These are phyloP conservation scores for Sisor rabdophorus DNA, from an alignment of 2,113 vertebrate species.

Conservation along the genomic window DNA sequence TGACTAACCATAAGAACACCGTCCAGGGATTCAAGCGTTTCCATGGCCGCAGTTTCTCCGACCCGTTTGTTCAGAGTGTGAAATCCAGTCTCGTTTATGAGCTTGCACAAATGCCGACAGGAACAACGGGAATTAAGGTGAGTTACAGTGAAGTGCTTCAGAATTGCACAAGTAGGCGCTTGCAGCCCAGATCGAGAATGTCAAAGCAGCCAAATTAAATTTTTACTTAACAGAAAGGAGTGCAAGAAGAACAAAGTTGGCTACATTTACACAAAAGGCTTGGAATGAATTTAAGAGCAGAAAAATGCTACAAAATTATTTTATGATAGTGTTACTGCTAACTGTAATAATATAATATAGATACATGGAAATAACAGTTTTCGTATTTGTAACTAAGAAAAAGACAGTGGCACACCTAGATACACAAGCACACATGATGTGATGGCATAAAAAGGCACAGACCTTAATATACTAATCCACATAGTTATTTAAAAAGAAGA, in stretches of 20 bases:
- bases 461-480: neutral
- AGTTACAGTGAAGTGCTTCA: neutral
- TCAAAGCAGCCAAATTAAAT: neutral
- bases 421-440: too few species aligned
- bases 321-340: too few species aligned
- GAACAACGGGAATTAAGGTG: slow-evolving; percentile 92
- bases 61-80: slow-evolving; percentile 86
- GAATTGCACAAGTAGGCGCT: neutral
- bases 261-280: neutral
- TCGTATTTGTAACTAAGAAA: neutral
- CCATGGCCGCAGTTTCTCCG: slow-evolving; percentile 90
- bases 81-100: slow-evolving; percentile 87
- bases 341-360: neutral
- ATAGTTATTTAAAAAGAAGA: too few species aligned
- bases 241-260: neutral
- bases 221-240: neutral
- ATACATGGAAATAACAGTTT: neutral
- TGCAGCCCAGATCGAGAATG: neutral
- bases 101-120: slow-evolving; percentile 84
- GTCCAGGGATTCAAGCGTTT: slow-evolving; percentile 97
- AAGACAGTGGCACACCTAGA: neutral
- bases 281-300: neutral
- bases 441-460: neutral
- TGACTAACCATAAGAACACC: slow-evolving; percentile 96
- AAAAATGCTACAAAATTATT: neutral